These are phyloP conservation scores for Serilophus lunatus DNA, from an alignment of 2,113 vertebrate species.

Conservation along the genomic window DNA sequence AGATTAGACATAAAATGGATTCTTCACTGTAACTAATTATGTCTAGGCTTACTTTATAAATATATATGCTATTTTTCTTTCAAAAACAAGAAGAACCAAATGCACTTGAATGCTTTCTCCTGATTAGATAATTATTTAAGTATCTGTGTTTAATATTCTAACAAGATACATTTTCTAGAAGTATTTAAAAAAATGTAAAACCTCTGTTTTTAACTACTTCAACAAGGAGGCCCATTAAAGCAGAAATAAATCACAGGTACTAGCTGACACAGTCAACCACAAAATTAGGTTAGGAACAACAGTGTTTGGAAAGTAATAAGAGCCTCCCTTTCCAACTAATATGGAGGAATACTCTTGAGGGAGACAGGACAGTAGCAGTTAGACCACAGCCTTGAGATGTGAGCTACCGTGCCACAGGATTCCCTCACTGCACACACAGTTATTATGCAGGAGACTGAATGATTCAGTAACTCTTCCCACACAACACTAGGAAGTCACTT, in stretches of 20 bases:
- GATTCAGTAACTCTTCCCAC: not conserved
- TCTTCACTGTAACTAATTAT: not conserved
- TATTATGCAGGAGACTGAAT: not conserved
- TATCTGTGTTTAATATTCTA: not conserved
- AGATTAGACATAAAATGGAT: not conserved
- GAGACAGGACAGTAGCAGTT: not conserved
- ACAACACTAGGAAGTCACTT: not conserved
- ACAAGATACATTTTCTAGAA: not conserved
- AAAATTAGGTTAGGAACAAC: not conserved
- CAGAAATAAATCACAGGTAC: not conserved
- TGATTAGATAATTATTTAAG: not conserved
- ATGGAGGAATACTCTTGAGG: not conserved
- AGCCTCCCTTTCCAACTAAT: not conserved
- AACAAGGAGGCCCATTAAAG: not conserved
- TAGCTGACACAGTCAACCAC: not conserved
- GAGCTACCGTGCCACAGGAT: not conserved
- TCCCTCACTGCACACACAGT: not conserved
- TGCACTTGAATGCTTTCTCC: not conserved
- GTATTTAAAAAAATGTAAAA: not conserved
- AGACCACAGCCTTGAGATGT: not conserved
- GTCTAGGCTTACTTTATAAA: not conserved
- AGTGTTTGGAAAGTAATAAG: not conserved
- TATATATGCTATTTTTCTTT: not conserved
- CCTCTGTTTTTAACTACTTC: not conserved
- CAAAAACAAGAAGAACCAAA: not conserved